Evolutionary conservation across 1,140 invertebrate genomes (phyloP), one percentile per base, ranked within the genome.

Genomic region (Brachionus calyciflorus): DNA sequence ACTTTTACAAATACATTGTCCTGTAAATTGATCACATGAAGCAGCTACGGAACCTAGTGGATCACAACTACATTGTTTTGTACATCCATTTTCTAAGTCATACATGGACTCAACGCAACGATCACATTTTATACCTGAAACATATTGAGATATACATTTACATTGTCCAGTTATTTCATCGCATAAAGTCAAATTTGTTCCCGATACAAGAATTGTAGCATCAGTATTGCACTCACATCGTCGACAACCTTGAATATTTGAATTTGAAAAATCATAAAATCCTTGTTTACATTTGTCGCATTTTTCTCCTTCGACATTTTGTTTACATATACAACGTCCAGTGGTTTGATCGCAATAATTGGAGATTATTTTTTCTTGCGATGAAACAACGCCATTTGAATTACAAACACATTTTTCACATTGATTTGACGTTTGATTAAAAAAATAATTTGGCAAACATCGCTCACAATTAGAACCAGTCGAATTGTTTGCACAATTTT

Each of bases 401-500:
- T 92, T 94, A 82, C 94, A 98, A 68, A 93, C 86, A 83, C 94
- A 98, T 1, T 89, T 90, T 80, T 91, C 90, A 82, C 95, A 98
- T 17, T 89, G 92, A 3, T 83, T 80, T 10, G 40, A 41, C 0
- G 1, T 46, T 24, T 78, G 63, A 44, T 79, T 60, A 6, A 94
- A 95, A 80, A 63, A 63, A 48, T 40, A 49, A 55, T 28, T 30
- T 73, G 75, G 19, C 14, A 75, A n/a, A 12, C 49, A 76, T 77
- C 88, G 84, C 80, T 98, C 96, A 84, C 96, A 99, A 81, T 98
- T 92, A 55, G 94, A 91, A 12, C 96, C 96, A 49, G 88, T 89
- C 0, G 96, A 99, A 79, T 93, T 92, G 81, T 98, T 91, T 79
- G 89, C 89, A 83, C 96, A 99, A 79, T 92, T 87, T 91, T 93